Base-by-base conservation (phyloP, 2,113 vertebrate genomes). In the Peromyscus leucopus region DNA sequence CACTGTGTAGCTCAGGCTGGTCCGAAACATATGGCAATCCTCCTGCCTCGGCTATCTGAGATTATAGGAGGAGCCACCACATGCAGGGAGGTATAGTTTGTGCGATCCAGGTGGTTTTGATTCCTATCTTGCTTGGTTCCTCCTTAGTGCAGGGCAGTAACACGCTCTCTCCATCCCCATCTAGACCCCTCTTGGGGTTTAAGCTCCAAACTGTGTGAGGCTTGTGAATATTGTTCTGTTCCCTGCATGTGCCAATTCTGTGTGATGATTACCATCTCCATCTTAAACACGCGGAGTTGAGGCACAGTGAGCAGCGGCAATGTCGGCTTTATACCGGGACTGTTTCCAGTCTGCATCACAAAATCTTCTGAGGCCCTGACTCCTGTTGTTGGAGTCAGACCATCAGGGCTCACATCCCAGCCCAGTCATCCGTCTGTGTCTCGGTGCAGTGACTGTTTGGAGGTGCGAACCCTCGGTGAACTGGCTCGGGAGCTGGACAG, bases 151-250 rank as follows among this genome's bases (percentile, higher is more conserved):
- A 26, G 42, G 65, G 33, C 26, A 55, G 16, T 21, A 63, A 61
- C 11, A 63, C 4, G 84, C 22, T 19, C 55, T 72, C 67, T 61
- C n/a, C n/a, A 22, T 26, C 9, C 21, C 13, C 36, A 26, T 12
- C 78, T 67, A 83, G 19, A 28, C 26, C 55, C 31, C 55, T 7
- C 84, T 59, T 46, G 28, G 11, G 24, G 24, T 39, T 67, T 87
- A 79, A 96, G 39, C 33, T 63, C 1, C 22, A 86, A 42, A 57
- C 4, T 2, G 5, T n/a, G 57, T 39, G 55, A 42, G 24, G 10
- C 7, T 65, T 33, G 0, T 17, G 2, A 9, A 4, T 39, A 3
- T 33, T 24, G 5, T 76, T 9, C 26, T 36, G 71, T 7, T 31
- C 17, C 5, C 21, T 7, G 15, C 59, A 55, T 33, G n/a, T 13